These are phyloP conservation scores for Neoniphon sammara DNA, from an alignment of 2,797 vertebrate genomes.

Conservation along the genomic window DNA sequence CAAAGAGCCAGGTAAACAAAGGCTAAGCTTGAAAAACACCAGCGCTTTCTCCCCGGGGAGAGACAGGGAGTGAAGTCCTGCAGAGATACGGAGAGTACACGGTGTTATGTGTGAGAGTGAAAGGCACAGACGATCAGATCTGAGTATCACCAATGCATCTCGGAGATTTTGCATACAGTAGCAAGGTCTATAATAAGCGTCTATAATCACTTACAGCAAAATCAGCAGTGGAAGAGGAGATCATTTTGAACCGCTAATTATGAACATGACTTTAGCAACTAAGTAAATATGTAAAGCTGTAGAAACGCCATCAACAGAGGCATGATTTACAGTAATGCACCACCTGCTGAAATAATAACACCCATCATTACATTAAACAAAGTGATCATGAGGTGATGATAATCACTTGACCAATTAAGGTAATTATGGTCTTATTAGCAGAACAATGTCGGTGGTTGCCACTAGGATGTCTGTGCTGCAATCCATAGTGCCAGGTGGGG, in stretches of 20 bases:
- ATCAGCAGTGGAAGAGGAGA: slow-evolving; percentile 24
- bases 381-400: slow-evolving; percentile 44
- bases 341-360: slow-evolving; percentile 36
- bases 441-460: slow-evolving; percentile 24
- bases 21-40: slow-evolving; percentile 55
- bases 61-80: slow-evolving; percentile 8
- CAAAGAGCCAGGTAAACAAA: slow-evolving; percentile 76
- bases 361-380: slow-evolving; percentile 46
- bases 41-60: slow-evolving; percentile 18
- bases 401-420: slow-evolving; percentile 67
- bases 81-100: slow-evolving; percentile 25
- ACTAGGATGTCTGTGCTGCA: slow-evolving; percentile 8
- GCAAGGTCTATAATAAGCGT: slow-evolving; percentile 16
- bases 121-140: slow-evolving; percentile 38
- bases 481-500: slow-evolving; percentile 12
- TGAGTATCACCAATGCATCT: slow-evolving; percentile 57
- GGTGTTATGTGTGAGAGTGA: slow-evolving; percentile 3
- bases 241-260: slow-evolving; percentile 34
- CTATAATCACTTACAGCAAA: slow-evolving; percentile 28
- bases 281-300: slow-evolving; percentile 28
- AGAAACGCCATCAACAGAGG: slow-evolving; percentile 13
- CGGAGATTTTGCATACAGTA: slow-evolving; percentile 36
- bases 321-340: slow-evolving; percentile 42
- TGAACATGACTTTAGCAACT: slow-evolving; percentile 18
- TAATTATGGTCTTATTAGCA: slow-evolving; percentile 43